These are phyloP conservation scores for Sorex araneus DNA, from an alignment of 2,113 vertebrate species.

Conservation along the genomic window DNA sequence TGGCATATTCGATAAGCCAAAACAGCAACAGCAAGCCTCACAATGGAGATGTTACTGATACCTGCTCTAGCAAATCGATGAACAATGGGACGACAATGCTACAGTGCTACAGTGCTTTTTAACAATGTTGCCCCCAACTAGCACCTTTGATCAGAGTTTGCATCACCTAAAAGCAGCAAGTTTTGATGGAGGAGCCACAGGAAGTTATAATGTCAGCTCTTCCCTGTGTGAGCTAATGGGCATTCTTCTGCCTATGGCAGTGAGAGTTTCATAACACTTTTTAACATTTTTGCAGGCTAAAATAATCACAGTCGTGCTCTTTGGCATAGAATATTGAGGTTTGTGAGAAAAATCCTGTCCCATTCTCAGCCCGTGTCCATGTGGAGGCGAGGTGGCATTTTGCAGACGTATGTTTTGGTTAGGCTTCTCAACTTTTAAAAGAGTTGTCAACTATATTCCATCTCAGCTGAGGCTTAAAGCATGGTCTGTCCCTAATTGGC, in stretches of 20 bases:
- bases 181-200: not conserved
- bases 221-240: not conserved
- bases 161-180: not conserved
- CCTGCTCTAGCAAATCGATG: too few relatives aligned
- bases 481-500: constrained; percentile 84
- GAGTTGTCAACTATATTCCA: constrained; percentile 83
- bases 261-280: constrained; percentile 59
- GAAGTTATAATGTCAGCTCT: not conserved
- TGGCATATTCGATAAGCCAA: too few relatives aligned
- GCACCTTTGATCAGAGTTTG: not conserved
- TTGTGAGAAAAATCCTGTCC: constrained; percentile 81
- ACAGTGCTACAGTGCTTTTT: too few relatives aligned
- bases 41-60: too few relatives aligned
- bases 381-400: constrained; percentile 84
- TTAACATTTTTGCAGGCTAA: constrained; percentile 79
- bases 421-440: constrained; percentile 84
- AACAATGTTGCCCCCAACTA: not conserved
- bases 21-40: too few relatives aligned
- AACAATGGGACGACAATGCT: too few relatives aligned
- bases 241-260: not conserved
- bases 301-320: constrained; percentile 83
- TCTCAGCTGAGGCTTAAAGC: constrained; percentile 80
- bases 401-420: constrained; percentile 83
- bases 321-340: constrained; percentile 81
- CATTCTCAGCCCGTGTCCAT: constrained; percentile 81